Evolutionary conservation across 2,888 invertebrate species (phyloP).

Genomic region (Lochmaea capreae): DNA sequence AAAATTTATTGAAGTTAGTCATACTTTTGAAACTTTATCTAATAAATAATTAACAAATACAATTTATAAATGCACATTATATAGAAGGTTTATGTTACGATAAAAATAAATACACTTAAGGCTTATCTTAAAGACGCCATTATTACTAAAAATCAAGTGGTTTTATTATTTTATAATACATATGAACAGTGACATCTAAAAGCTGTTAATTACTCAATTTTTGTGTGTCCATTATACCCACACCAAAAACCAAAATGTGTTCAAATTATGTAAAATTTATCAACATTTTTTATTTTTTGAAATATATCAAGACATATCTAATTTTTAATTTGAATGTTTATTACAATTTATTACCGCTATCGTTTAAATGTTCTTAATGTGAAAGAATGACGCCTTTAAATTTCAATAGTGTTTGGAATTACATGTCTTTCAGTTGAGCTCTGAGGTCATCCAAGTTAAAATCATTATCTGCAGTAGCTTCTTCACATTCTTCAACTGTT

Average conservation of each 20-base stretch:
- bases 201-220: too few relatives aligned
- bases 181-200: too few relatives aligned
- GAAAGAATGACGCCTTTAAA: not conserved
- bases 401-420: slow-evolving; percentile 55
- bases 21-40: not conserved
- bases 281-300: too few relatives aligned
- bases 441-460: slow-evolving; percentile 89
- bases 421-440: slow-evolving; percentile 92
- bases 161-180: not conserved
- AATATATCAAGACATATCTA: not conserved
- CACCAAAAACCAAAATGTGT: too few relatives aligned
- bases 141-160: not conserved
- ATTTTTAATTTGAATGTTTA: not conserved
- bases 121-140: not conserved
- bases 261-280: too few relatives aligned
- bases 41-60: slow-evolving; percentile 8
- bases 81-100: not conserved
- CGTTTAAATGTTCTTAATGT: not conserved
- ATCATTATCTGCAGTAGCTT: slow-evolving; percentile 60
- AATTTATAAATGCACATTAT: not conserved
- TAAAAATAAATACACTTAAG: not conserved
- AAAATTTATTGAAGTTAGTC: slow-evolving; percentile 3
- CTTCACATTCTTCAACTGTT: slow-evolving; percentile 49
- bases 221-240: too few relatives aligned
- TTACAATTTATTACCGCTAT: not conserved